Evolutionary conservation across 2,888 invertebrate species (phyloP).

Genomic region (Lithosia quadra): DNA sequence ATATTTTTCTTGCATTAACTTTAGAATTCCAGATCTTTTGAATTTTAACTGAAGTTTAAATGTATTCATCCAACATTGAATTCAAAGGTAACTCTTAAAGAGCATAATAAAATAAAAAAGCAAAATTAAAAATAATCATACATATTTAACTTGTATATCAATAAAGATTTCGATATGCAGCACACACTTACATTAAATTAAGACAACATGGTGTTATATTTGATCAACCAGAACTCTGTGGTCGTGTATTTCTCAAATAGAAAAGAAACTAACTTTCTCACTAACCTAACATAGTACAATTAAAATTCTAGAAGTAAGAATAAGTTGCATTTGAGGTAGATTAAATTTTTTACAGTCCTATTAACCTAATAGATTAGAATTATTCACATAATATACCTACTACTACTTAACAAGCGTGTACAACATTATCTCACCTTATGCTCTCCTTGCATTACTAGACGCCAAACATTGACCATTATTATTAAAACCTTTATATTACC

Average conservation of each 20-base stretch:
- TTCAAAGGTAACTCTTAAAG: constrained; percentile 62
- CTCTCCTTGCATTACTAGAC: constrained; percentile 69
- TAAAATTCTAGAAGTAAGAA: constrained; percentile 81
- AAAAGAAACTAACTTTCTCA: constrained; percentile 76
- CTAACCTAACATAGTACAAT: constrained; percentile 82
- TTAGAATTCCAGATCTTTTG: constrained; percentile 65
- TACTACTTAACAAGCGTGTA: constrained; percentile 78
- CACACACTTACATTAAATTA: constrained; percentile 75
- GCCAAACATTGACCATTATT: constrained; percentile 66
- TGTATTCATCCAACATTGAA: constrained; percentile 52
- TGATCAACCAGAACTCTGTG: constrained; percentile 61
- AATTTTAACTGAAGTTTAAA: constrained; percentile 45
- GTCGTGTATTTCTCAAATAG: constrained; percentile 74
- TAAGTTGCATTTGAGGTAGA: constrained; percentile 86
- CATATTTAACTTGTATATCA: constrained; percentile 73
- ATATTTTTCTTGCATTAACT: constrained; percentile 57
- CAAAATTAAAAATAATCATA: constrained; percentile 71
- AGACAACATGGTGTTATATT: constrained; percentile 62
- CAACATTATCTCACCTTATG: constrained; percentile 72
- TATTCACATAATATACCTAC: constrained; percentile 80
- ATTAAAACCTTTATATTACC: constrained; percentile 58
- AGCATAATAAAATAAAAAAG: constrained; percentile 64
- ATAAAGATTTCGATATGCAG: constrained; percentile 78
- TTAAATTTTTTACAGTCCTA: constrained; percentile 86
- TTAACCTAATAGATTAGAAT: constrained; percentile 84